phyloP scores from a whole-genome alignment of 2,113 vertebrate genomes.

The Mastomys natalensis region DNA sequence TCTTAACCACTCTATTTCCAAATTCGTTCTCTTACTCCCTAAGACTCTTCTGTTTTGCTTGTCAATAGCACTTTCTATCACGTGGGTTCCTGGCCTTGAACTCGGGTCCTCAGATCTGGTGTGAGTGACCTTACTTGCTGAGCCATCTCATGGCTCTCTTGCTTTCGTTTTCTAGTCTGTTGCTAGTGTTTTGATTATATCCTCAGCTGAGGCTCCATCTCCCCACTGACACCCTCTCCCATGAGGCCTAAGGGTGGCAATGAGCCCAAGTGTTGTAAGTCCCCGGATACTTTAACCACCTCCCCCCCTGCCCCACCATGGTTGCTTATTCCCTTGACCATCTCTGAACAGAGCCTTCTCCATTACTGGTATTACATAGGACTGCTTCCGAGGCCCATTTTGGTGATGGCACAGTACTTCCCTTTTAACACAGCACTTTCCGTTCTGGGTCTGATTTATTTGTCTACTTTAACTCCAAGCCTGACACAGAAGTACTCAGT shows the following conservation, averaged over 20 bases:
- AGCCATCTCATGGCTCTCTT: not conserved
- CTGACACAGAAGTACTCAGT: not conserved
- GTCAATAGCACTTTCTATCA: not conserved
- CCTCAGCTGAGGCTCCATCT: not conserved
- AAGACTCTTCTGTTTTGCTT: not conserved
- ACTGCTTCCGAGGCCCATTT: not conserved
- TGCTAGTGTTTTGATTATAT: not conserved
- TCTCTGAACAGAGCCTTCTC: not conserved
- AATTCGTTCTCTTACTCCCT: not conserved
- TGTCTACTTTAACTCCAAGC: constrained; percentile 15
- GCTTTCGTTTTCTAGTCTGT: not conserved
- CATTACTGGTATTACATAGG: not conserved
- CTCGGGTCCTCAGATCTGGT: not conserved
- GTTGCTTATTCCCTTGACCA: not conserved
- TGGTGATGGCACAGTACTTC: not conserved
- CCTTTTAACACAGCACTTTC: not conserved
- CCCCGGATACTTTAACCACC: not conserved
- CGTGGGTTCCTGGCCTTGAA: not conserved
- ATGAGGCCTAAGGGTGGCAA: not conserved
- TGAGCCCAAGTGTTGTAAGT: not conserved
- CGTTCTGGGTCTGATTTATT: not conserved
- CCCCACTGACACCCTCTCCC: not conserved
- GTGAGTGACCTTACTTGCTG: not conserved
- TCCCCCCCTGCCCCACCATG: not conserved
- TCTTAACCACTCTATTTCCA: not conserved